phyloP scores from a whole-genome alignment of 53 echinoderm and acorn worm species.

The Actinopyga echinites region DNA sequence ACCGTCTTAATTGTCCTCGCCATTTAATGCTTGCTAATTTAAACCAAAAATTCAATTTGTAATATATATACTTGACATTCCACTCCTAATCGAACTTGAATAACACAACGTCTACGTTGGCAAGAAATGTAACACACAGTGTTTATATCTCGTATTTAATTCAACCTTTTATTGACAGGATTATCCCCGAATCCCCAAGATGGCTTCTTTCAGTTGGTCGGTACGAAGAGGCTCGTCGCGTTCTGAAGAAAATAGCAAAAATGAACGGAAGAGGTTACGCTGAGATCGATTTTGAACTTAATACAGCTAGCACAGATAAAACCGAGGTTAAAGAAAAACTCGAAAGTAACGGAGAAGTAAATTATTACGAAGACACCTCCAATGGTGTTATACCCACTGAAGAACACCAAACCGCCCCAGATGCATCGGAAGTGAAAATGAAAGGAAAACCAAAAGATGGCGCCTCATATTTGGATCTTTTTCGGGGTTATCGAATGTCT shows the following conservation, averaged over 20 bases:
- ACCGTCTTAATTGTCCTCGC: too few relatives aligned
- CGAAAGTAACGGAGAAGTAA: background rate
- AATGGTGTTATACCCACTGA: background rate
- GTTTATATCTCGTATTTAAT: too few relatives aligned
- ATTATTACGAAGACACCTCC: background rate
- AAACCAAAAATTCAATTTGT: too few relatives aligned
- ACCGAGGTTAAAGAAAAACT: background rate
- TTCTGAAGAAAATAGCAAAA: background rate
- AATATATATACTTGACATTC: too few relatives aligned
- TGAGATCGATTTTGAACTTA: background rate
- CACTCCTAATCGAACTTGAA: too few relatives aligned
- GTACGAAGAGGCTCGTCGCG: background rate
- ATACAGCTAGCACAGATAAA: background rate
- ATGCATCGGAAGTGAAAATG: too few relatives aligned
- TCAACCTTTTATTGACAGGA: background rate
- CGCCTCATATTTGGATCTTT: conserved; percentile 27
- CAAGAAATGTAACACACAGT: too few relatives aligned
- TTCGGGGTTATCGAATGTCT: background rate
- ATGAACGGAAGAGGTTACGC: background rate
- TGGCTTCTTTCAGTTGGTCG: conserved; percentile 36
- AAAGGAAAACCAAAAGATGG: too few relatives aligned
- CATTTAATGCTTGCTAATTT: too few relatives aligned
- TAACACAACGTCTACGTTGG: too few relatives aligned
- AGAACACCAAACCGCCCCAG: background rate
- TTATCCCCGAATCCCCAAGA: conserved; percentile 28